Evolutionary conservation across 2,113 vertebrate species (phyloP).

Genomic region (Callopanchax toddi): DNA sequence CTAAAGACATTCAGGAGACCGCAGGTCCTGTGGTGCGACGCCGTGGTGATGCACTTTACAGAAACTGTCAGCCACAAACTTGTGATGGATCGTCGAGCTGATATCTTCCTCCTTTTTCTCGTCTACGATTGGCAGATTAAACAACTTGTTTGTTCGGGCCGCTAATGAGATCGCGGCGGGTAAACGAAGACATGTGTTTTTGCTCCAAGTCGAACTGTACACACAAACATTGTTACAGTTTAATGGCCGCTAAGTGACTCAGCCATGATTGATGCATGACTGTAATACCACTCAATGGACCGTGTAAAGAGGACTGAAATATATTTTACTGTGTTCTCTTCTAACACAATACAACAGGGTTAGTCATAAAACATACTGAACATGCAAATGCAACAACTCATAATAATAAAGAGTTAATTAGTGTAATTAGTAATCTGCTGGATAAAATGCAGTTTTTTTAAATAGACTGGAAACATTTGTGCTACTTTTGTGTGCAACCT

Average conservation of each 20-base stretch:
- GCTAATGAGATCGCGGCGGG: slow-evolving; percentile 60
- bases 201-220: slow-evolving; percentile 61
- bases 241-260: slow-evolving; percentile 70
- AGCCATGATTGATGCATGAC: slow-evolving; percentile 64
- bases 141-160: slow-evolving; percentile 58
- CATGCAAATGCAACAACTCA: slow-evolving; percentile 21
- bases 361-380: slow-evolving; percentile 41
- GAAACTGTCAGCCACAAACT: slow-evolving; percentile 40
- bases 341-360: slow-evolving; percentile 32
- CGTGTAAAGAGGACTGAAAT: slow-evolving; percentile 49
- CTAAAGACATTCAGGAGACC: slow-evolving; percentile 39
- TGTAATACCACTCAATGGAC: slow-evolving; percentile 61
- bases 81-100: slow-evolving; percentile 55
- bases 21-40: slow-evolving; percentile 29
- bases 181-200: slow-evolving; percentile 67
- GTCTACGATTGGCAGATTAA: slow-evolving; percentile 53
- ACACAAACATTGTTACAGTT: slow-evolving; percentile 70
- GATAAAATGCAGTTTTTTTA: slow-evolving; percentile 18
- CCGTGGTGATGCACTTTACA: slow-evolving; percentile 37
- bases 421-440: slow-evolving; percentile 44
- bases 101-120: slow-evolving; percentile 46
- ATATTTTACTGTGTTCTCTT: slow-evolving; percentile 47
- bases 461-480: slow-evolving; percentile 6
- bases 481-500: slow-evolving; percentile 11
- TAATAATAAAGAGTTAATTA: slow-evolving; percentile 46